These are phyloP conservation scores for Uromys caudimaculatus DNA, from an alignment of 2,797 vertebrate genomes.

Conservation along the genomic window DNA sequence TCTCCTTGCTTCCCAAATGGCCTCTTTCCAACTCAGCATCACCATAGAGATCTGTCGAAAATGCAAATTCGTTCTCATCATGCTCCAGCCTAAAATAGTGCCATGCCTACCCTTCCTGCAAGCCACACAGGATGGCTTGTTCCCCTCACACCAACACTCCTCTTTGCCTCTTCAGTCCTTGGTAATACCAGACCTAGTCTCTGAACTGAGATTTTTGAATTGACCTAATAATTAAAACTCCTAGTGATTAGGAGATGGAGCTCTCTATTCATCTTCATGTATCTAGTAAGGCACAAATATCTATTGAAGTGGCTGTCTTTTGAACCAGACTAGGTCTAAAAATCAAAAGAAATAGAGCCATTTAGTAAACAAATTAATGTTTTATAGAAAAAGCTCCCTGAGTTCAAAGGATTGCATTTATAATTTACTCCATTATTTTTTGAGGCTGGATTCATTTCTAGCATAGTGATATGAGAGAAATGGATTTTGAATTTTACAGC, in stretches of 20 bases:
- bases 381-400: neutral
- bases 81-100: slow-evolving; percentile 71
- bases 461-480: slow-evolving; percentile 42
- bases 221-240: neutral
- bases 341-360: neutral
- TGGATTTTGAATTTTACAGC: slow-evolving; percentile 50
- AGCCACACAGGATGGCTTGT: neutral
- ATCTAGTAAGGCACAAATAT: neutral
- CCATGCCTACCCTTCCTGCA: slow-evolving; percentile 51
- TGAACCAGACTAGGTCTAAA: neutral
- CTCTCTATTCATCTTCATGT: neutral
- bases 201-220: slow-evolving; percentile 26
- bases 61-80: slow-evolving; percentile 61
- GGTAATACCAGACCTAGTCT: neutral
- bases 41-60: slow-evolving; percentile 78
- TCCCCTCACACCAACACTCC: neutral
- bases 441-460: slow-evolving; percentile 24
- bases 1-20: slow-evolving; percentile 48
- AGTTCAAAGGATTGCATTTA: slow-evolving; percentile 36
- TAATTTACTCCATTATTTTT: slow-evolving; percentile 25
- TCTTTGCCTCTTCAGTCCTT: neutral
- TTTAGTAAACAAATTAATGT: slow-evolving; percentile 31
- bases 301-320: slow-evolving; percentile 19
- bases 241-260: neutral
- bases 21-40: slow-evolving; percentile 68